Conservation (phyloP, 2,113 vertebrate species). For the Anolis sagrei region DNA sequence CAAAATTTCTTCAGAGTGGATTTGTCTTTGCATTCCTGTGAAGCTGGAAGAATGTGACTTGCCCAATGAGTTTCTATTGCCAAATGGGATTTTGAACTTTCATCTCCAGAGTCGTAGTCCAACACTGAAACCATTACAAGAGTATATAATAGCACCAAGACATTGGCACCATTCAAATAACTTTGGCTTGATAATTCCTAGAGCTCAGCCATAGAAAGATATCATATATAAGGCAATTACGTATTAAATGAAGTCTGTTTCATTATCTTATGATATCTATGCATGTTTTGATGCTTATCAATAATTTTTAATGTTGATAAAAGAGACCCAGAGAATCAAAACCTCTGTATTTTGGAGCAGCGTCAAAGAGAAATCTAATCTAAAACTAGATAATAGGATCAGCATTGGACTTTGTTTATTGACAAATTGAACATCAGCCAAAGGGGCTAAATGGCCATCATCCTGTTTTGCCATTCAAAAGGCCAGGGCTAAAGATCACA, state of each 20-base stretch:
- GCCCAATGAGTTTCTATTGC: neutral
- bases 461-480: neutral
- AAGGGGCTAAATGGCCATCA: slow-evolving; percentile 36
- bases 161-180: too few relatives aligned
- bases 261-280: slow-evolving; percentile 33
- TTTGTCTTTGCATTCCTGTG: too few relatives aligned
- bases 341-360: slow-evolving; percentile 22
- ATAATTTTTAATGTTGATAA: slow-evolving; percentile 41
- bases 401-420: neutral
- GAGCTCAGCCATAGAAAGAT: neutral
- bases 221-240: neutral
- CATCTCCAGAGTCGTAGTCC: neutral
- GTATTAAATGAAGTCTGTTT: slow-evolving; percentile 23
- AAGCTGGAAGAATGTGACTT: neutral
- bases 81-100: neutral
- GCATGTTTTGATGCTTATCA: slow-evolving; percentile 32
- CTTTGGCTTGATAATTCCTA: too few relatives aligned
- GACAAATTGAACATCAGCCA: slow-evolving; percentile 35
- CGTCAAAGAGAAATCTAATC: slow-evolving; percentile 42
- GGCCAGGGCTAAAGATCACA: too few relatives aligned
- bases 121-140: neutral
- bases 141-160: too few relatives aligned
- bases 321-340: slow-evolving; percentile 16
- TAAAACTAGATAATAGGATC: slow-evolving; percentile 42
- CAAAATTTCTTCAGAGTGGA: too few relatives aligned